A percentile compares a stretch with the other conserved stretches of the same genome.
Conservation (phyloP, 2,888 invertebrate genomes). For the Leptopterna dolabrata region DNA sequence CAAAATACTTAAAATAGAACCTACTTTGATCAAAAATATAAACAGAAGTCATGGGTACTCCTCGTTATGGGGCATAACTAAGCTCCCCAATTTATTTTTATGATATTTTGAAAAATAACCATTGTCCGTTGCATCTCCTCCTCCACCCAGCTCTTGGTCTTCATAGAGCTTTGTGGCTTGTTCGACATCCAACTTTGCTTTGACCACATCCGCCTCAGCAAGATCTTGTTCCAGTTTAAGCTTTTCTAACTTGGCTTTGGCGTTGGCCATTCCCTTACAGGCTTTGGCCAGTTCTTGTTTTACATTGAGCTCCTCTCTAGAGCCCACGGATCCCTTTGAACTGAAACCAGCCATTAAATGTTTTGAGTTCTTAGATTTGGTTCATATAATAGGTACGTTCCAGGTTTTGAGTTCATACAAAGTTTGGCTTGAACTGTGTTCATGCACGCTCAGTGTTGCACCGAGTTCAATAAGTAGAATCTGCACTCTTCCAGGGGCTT, state of each 20-base stretch:
- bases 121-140: conserved; percentile 30
- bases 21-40: too few species aligned
- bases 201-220: conserved; percentile 29
- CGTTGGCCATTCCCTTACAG: conserved; percentile 39
- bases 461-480: too few species aligned
- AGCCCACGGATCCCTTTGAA: conserved; percentile 31
- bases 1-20: too few species aligned
- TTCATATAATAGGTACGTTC: too few species aligned
- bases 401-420: too few species aligned
- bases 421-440: too few species aligned
- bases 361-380: too few species aligned
- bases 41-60: too few species aligned
- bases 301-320: conserved; percentile 11
- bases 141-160: conserved; percentile 54
- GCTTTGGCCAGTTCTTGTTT: conserved; percentile 45
- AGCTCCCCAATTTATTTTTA: too few species aligned
- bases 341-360: conserved; percentile 14
- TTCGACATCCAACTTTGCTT: conserved; percentile 13
- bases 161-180: conserved; percentile 42
- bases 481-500: too few species aligned
- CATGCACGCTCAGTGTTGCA: too few species aligned
- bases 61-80: too few species aligned
- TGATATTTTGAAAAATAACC: background rate
- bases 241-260: conserved; percentile 49
- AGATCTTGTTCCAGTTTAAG: conserved; percentile 32